Percentiles rank a stretch among this genome's conserved stretches.
Evolutionary conservation across 2,888 invertebrate species (phyloP).

Genomic region (Serrognathus titanus): DNA sequence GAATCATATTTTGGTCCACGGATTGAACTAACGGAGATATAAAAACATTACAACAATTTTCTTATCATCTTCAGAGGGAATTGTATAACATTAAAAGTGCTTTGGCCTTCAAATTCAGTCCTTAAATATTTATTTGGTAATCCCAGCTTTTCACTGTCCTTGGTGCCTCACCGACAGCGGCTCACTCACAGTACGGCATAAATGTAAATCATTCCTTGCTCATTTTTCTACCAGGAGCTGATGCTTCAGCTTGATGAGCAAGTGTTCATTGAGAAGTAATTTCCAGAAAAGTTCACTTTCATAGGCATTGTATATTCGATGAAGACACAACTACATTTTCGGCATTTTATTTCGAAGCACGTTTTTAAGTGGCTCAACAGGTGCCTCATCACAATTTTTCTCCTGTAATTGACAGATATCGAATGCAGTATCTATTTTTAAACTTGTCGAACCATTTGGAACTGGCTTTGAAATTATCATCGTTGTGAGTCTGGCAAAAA

Average conservation of each 20-base stretch:
- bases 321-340: slow-evolving; percentile 3
- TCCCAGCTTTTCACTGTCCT: slow-evolving; percentile 27
- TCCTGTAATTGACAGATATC: slow-evolving; percentile 11
- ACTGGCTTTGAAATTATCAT: slow-evolving; percentile 18
- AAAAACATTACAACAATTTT: slow-evolving; percentile 13
- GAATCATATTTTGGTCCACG: slow-evolving; percentile 17
- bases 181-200: slow-evolving; percentile 29
- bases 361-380: slow-evolving; percentile 5
- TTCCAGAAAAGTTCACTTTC: slow-evolving; percentile 29
- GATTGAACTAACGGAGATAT: slow-evolving; percentile 15
- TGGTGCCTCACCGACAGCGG: neutral
- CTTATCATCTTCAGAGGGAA: slow-evolving; percentile 12
- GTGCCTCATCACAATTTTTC: slow-evolving; percentile 6
- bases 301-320: slow-evolving; percentile 30
- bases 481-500: slow-evolving; percentile 5
- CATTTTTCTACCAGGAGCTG: slow-evolving; percentile 26
- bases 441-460: slow-evolving; percentile 19
- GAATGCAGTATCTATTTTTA: slow-evolving; percentile 15
- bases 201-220: slow-evolving; percentile 25
- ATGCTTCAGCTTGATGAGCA: slow-evolving; percentile 18
- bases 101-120: slow-evolving; percentile 17
- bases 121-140: slow-evolving; percentile 24
- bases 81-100: slow-evolving; percentile 13
- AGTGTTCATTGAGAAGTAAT: slow-evolving; percentile 24
- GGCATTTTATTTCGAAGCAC: slow-evolving; percentile 5